Evolutionary conservation across 1,140 invertebrate genomes (phyloP), one percentile per base, ranked within the genome.

Genomic region (Bombus confusus): DNA sequence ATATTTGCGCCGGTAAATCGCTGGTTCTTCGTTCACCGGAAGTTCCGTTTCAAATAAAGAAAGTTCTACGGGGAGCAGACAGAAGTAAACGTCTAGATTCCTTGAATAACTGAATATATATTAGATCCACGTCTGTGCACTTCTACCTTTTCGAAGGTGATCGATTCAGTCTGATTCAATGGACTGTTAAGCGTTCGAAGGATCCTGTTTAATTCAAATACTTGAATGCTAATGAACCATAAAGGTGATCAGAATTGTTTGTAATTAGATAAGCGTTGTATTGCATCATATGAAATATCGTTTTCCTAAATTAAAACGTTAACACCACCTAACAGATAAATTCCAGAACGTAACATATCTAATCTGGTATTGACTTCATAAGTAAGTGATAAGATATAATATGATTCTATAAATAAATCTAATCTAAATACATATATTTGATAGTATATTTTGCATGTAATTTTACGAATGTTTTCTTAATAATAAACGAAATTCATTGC

Each of bases 41-140:
- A 69, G 37, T 69, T 39, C 9, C 34, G 10, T 37, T 28, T n/a
- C 71, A 15, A 57, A 28, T 6, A 52, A 75, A 75, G 52, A 28
- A 18, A 28, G 5, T 22, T 4, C 22, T 18, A 28, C 12, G 15
- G 2, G 15, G 1, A 25, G 13, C 25, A 41, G 25, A 59, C 13
- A 34, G 18, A 28, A 13, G 4, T 31, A 37, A 28, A 31, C 8
- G 25, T 52, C 25, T 22, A 15, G 18, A 39, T n/a, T 71, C 34
- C 28, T 10, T 3, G 78, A 71, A 71, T 80, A 80, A 72, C 34
- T 57, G 79, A 81, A 72, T 72, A 62, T 57, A 71, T 72, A 72
- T 41, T 59, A 81, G 18, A 31, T 72, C 43, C 34, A 39, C 22
- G 9, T 2, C 5, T 34, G 2, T 69, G 8, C 47, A 31, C 68